Evolutionary conservation across 2,888 invertebrate species (phyloP), one percentile per base, ranked within the genome.

Genomic region (Steromphala cineraria): DNA sequence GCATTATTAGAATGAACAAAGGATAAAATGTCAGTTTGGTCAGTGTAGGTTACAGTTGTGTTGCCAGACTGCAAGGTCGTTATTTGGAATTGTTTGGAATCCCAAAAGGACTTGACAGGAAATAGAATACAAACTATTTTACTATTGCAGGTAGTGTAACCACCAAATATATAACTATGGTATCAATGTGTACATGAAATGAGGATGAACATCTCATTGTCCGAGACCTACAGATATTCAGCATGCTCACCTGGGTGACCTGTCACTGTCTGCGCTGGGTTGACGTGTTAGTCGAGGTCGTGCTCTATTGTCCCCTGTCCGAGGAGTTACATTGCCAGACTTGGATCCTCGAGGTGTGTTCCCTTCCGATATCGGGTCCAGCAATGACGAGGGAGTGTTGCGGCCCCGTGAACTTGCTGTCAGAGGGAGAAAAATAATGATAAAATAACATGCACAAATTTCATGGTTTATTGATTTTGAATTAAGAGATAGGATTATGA

Each of bases 341-440:
- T 56, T 53, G 13, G 19, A 36, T 17, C 67, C 19, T 21, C 76
- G 78, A 10, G 82, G 81, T 13, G 81, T 81, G 1, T 80, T 78
- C 8, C 80, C 81, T 56, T 88, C 87, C 28, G 81, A 82, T 10
- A 88, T 86, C 8, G 82, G 81, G 19, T 85, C 85, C 7, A 88
- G 79, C 21, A 80, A 53, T 15, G 85, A 81, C 0, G 81, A 81
- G 15, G 86, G 86, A 21, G 86, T 86, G 24, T 79, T 82, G 28
- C 86, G 81, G 17, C 86, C 85, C 52, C 80, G 78, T 19, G 83
- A 81, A 53, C 79, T 79, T 67, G 77, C 74, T 78, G 76, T 53
- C 17, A 74, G 75, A 21, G 77, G 67, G 15, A 80, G 55, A 36
- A 67, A 46, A 74, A 2, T 36, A 36, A 40, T 15, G 17, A 28